Conservation (phyloP, 2,888 invertebrate genomes). For the Andrena camellia region DNA sequence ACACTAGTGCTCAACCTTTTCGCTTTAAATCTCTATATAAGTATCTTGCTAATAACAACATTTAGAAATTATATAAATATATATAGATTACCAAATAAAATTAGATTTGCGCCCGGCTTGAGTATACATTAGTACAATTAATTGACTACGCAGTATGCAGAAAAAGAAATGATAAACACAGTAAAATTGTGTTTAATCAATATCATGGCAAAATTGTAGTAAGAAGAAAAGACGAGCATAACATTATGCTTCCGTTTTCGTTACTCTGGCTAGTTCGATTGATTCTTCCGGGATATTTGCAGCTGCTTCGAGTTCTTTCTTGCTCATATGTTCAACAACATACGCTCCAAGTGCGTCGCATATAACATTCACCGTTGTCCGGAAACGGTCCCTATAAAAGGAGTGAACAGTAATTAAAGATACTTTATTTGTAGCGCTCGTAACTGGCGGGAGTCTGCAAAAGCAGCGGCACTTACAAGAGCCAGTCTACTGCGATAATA, state of each 20-base stretch:
- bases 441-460: background rate
- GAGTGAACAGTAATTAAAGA: slow-evolving; percentile 3
- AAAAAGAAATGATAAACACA: slow-evolving; percentile 38
- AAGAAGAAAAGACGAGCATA: slow-evolving; percentile 16
- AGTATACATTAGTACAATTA: slow-evolving; percentile 51
- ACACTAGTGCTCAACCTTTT: slow-evolving; percentile 27
- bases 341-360: slow-evolving; percentile 98
- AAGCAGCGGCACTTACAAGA: slow-evolving; percentile 86
- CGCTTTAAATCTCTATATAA: slow-evolving; percentile 46
- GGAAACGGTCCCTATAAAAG: slow-evolving; percentile 91
- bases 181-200: slow-evolving; percentile 38
- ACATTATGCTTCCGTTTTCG: slow-evolving; percentile 71
- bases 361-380: slow-evolving; percentile 96
- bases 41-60: slow-evolving; percentile 31
- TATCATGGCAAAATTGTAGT: slow-evolving; percentile 39
- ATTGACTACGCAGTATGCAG: slow-evolving; percentile 45
- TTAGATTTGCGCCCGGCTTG: slow-evolving; percentile 31
- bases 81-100: slow-evolving; percentile 25
- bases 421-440: background rate
- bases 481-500: slow-evolving; percentile 90
- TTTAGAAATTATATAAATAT: slow-evolving; percentile 29
- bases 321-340: slow-evolving; percentile 94
- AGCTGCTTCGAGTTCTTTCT: slow-evolving; percentile 88
- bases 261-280: slow-evolving; percentile 77
- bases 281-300: slow-evolving; percentile 72